Evolutionary conservation across 2,888 invertebrate genomes (phyloP).

Genomic region (Neoscelio sp.): DNA sequence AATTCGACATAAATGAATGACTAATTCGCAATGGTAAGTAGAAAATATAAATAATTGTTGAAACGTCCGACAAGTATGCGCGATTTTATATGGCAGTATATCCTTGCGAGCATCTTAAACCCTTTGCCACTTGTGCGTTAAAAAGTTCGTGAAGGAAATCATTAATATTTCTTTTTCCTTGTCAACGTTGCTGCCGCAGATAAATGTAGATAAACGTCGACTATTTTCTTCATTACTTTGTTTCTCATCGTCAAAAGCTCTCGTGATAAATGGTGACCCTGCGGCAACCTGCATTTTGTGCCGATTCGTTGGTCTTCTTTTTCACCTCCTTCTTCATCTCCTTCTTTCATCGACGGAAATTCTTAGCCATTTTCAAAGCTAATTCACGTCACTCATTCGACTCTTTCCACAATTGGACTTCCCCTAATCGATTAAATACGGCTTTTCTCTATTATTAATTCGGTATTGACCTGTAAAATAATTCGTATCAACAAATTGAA

Average conservation of each 20-base stretch:
- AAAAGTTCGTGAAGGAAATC: slow-evolving; percentile 53
- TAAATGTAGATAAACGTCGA: slow-evolving; percentile 48
- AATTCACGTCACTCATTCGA: slow-evolving; percentile 41
- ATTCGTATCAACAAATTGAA: too few species aligned
- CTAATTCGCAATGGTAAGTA: slow-evolving; percentile 13
- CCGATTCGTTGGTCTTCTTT: slow-evolving; percentile 46
- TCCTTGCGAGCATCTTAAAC: slow-evolving; percentile 15
- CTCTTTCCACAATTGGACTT: slow-evolving; percentile 9
- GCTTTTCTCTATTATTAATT: too few species aligned
- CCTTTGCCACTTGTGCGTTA: slow-evolving; percentile 23
- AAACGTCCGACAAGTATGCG: background rate
- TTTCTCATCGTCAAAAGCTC: slow-evolving; percentile 53
- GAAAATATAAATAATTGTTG: slow-evolving; percentile 23
- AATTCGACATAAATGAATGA: background rate
- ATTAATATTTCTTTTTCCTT: slow-evolving; percentile 58
- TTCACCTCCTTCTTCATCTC: slow-evolving; percentile 20
- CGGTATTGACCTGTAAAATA: too few species aligned
- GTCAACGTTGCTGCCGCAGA: slow-evolving; percentile 37
- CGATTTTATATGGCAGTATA: slow-evolving; percentile 17
- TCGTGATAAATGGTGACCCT: slow-evolving; percentile 53
- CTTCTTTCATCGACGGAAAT: slow-evolving; percentile 22
- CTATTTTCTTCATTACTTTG: slow-evolving; percentile 59
- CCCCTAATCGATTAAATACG: slow-evolving; percentile 8
- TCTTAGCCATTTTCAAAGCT: slow-evolving; percentile 41
- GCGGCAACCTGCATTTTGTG: slow-evolving; percentile 43